phyloP scores from a whole-genome alignment of 1,140 invertebrate genomes.

The Nilaparvata lugens region DNA sequence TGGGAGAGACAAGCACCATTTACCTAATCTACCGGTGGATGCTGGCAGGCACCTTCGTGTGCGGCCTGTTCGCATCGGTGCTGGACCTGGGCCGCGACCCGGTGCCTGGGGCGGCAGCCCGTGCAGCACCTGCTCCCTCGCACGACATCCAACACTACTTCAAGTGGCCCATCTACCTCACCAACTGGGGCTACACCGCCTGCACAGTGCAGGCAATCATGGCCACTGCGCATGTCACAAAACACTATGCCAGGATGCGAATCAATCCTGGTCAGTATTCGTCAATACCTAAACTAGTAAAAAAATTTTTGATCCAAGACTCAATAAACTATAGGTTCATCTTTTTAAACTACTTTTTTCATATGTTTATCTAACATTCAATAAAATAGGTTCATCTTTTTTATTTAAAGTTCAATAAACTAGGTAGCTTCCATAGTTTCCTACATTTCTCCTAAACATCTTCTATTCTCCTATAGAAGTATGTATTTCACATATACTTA shows the following conservation, averaged over 20 bases:
- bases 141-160: constrained; percentile 14
- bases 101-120: constrained; percentile 44
- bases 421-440: too few species aligned
- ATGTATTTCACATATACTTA: too few species aligned
- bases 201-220: constrained; percentile 40
- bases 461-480: too few species aligned
- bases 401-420: too few species aligned
- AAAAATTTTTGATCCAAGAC: too few species aligned
- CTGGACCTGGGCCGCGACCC: constrained; percentile 40
- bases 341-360: too few species aligned
- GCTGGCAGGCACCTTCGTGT: constrained; percentile 40
- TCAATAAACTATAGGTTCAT: too few species aligned
- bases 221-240: constrained; percentile 31
- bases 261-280: neutral
- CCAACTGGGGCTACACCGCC: constrained; percentile 60
- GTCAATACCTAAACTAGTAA: too few species aligned
- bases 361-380: too few species aligned
- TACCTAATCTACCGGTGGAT: constrained; percentile 47
- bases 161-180: constrained; percentile 62
- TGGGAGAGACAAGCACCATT: constrained; percentile 24
- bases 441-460: too few species aligned
- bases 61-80: constrained; percentile 44
- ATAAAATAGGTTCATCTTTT: too few species aligned
- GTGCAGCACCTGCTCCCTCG: too few species aligned
- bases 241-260: neutral